A percentile compares a stretch with the other conserved stretches of the same genome.
Evolutionary conservation across 2,113 vertebrate species (phyloP).

Genomic region (Dipodomys ordii): DNA sequence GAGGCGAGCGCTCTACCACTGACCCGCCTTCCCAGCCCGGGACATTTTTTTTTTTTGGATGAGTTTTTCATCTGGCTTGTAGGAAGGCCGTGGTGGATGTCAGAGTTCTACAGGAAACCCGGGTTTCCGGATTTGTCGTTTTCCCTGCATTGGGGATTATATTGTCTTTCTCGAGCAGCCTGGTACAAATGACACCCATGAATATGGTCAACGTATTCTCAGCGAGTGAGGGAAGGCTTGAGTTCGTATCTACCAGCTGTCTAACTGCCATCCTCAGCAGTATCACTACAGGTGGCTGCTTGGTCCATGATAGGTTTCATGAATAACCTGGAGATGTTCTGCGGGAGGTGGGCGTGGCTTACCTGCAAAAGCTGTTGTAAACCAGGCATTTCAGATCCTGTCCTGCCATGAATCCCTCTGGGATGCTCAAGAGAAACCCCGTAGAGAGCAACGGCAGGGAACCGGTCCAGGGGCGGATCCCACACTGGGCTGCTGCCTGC

Average conservation of each 20-base stretch:
- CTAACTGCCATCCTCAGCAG: background rate
- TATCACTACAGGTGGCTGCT: too few relatives aligned
- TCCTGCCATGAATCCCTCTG: background rate
- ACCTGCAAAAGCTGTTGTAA: too few relatives aligned
- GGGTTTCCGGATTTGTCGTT: background rate
- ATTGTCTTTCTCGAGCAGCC: background rate
- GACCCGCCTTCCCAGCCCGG: too few relatives aligned
- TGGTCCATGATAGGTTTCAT: background rate
- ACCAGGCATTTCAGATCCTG: too few relatives aligned
- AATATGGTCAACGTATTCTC: background rate
- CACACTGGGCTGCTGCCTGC: background rate
- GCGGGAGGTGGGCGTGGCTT: background rate
- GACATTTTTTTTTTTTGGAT: too few relatives aligned
- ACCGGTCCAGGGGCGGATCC: background rate
- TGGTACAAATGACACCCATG: background rate
- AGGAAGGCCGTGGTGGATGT: accelerated
- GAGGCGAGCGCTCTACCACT: too few relatives aligned
- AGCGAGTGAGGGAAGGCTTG: background rate
- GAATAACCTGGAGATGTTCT: background rate
- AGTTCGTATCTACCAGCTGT: background rate
- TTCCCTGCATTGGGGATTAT: background rate
- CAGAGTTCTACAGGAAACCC: background rate
- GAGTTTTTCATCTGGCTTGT: background rate
- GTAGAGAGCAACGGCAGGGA: slow-evolving; percentile 9
- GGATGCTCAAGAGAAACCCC: background rate